Conservation (phyloP, 2,797 vertebrate species). For the Sebastes miniatus region DNA sequence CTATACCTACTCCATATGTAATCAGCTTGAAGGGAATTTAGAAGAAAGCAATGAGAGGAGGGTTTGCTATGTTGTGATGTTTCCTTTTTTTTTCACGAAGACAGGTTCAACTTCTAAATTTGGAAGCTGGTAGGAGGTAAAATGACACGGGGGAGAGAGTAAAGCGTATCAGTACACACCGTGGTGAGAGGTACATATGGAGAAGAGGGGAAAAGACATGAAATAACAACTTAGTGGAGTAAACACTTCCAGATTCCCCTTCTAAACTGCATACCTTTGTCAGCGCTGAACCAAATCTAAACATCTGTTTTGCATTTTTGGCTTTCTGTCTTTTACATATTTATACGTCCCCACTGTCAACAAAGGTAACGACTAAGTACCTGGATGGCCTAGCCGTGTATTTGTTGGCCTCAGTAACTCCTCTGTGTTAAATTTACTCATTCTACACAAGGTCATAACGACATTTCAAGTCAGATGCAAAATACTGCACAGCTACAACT, state of each 20-base stretch:
- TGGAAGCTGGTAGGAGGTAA: constrained; percentile 34
- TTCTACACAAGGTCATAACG: constrained; percentile 52
- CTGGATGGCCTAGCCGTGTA: constrained; percentile 19
- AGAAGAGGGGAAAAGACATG: not conserved
- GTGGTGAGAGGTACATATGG: not conserved
- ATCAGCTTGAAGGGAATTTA: constrained; percentile 14
- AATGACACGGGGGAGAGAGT: constrained; percentile 1
- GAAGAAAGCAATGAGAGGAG: constrained; percentile 32
- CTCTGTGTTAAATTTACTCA: constrained; percentile 29
- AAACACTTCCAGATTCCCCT: constrained; percentile 5
- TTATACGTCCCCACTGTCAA: constrained; percentile 9
- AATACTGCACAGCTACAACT: constrained; percentile 60
- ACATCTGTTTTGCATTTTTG: constrained; percentile 30
- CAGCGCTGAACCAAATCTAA: constrained; percentile 3
- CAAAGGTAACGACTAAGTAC: constrained; percentile 26
- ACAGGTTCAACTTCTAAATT: constrained; percentile 25
- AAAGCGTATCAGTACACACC: not conserved
- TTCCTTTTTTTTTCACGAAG: not conserved
- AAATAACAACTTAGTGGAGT: constrained; percentile 5
- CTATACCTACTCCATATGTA: constrained; percentile 17
- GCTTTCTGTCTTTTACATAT: constrained; percentile 30
- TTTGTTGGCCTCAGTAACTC: constrained; percentile 17
- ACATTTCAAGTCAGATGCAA: constrained; percentile 54
- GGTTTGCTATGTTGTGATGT: not conserved
- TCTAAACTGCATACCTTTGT: not conserved